Evolutionary conservation across 35 echinoderm and acorn worm genomes (phyloP), one percentile per base, ranked within the genome.

Genomic region (Apostichopus californicus): DNA sequence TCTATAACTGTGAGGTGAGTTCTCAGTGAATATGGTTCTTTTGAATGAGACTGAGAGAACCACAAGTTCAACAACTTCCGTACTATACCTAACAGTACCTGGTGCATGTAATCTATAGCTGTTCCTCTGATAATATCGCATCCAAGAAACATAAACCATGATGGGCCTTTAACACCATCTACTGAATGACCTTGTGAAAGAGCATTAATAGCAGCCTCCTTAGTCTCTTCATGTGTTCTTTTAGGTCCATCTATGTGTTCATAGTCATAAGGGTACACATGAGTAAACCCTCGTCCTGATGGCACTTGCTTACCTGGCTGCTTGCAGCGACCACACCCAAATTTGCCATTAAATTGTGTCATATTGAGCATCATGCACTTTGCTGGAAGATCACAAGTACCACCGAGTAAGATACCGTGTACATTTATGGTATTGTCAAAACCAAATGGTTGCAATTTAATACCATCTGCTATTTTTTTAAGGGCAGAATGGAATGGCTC

Each of bases 61-160:
- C 87, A 90, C 46, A 90, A 26, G 22, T 53, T 10, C 12, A 92
- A 92, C 17, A 92, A 46, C 14, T 80, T 92, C 7, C 79, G 1
- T 5, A 92, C 65, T 7, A 92, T 65, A 20, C 91, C 91, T 84
- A 83, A 79, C 59, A 92, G 25, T 2, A 92, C 79, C 9, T 65
- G 61, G 34, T 92, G 91, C 91, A 92, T 92, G 80, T 92, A 92
- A 28, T 92, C 91, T 22, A 92, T 85, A 5, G 78, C 91, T 14
- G 80, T 86, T 5, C 91, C 91, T 53, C 46, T 83, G 17, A 83
- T 34, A 25, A 92, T 58, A 53, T 92, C 91, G 85, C 57, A 84
- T 13, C 57, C 83, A 14, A 61, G 9, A 87, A 60, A 61, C 53
- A 61, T 57, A 87, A 87, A 34, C 83, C 87, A 90, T 46, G 87